Conservation (phyloP, 2,797 vertebrate genomes). For the Urosaurus nigricauda region DNA sequence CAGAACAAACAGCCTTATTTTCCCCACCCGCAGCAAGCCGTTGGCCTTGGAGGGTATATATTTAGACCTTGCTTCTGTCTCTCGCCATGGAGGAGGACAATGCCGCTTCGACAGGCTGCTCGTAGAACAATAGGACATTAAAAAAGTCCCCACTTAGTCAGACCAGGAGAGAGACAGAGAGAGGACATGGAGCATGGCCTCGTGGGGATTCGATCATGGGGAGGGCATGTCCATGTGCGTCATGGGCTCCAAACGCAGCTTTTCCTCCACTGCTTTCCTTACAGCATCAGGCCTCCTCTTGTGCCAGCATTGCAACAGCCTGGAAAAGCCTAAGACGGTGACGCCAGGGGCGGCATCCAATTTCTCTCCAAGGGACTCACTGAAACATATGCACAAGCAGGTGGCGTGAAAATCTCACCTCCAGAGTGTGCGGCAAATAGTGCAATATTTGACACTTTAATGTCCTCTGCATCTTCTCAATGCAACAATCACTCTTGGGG, state of each 20-base stretch:
- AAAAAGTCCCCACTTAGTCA: slow-evolving; percentile 36
- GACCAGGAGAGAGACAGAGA: neutral
- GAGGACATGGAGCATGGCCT: neutral
- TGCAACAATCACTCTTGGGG: too few relatives aligned
- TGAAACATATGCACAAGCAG: neutral
- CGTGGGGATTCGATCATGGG: neutral
- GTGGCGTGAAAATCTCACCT: neutral
- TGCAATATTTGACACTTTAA: neutral
- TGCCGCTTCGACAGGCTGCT: neutral
- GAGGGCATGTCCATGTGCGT: too few relatives aligned
- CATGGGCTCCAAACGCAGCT: neutral
- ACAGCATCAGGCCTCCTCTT: neutral
- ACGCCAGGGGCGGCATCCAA: rapidly evolving
- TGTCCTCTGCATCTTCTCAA: too few relatives aligned
- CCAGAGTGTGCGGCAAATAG: neutral
- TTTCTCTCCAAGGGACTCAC: neutral
- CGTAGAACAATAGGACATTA: neutral
- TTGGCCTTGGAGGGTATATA: neutral
- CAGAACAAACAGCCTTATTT: slow-evolving; percentile 7
- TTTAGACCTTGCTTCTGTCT: neutral
- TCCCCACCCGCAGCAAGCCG: neutral
- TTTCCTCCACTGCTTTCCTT: neutral
- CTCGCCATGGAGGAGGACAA: neutral
- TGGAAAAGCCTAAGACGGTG: neutral
- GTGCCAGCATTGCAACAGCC: neutral